phyloP scores from a whole-genome alignment of 1,140 invertebrate genomes.

The Pogonomyrmex barbatus region DNA sequence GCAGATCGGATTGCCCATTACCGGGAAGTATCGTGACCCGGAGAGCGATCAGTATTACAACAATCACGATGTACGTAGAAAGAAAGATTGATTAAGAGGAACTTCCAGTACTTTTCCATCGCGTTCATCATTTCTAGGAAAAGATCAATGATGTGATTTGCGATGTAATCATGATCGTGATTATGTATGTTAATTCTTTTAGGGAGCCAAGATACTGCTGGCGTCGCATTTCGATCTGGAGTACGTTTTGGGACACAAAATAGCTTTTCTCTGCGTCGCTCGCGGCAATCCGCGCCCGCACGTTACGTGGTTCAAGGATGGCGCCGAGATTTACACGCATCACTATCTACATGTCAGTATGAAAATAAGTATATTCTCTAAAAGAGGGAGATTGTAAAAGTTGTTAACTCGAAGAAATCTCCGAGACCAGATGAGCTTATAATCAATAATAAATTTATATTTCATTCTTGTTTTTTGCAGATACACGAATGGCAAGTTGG shows the following conservation, averaged over 20 bases:
- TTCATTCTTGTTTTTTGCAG: slow-evolving; percentile 83
- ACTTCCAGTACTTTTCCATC: neutral
- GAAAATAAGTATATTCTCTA: slow-evolving; percentile 22
- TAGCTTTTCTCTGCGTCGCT: slow-evolving; percentile 95
- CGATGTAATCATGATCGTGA: neutral
- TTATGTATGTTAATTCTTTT: slow-evolving; percentile 68
- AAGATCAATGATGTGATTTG: neutral
- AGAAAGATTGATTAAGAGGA: neutral
- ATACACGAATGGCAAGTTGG: slow-evolving; percentile 95
- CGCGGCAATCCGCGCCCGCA: slow-evolving; percentile 93
- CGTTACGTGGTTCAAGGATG: slow-evolving; percentile 97
- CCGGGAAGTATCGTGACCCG: slow-evolving; percentile 94
- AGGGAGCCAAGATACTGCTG: slow-evolving; percentile 96
- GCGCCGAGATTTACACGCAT: slow-evolving; percentile 95
- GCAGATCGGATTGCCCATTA: slow-evolving; percentile 94
- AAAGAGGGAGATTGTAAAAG: neutral
- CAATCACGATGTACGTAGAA: slow-evolving; percentile 92
- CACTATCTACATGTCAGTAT: slow-evolving; percentile 93
- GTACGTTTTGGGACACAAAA: slow-evolving; percentile 96
- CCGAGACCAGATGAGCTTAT: neutral
- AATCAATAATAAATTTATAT: neutral
- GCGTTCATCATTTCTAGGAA: neutral
- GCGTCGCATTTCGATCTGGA: slow-evolving; percentile 97
- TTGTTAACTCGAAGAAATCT: neutral
- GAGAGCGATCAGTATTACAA: slow-evolving; percentile 96